Evolutionary conservation across 2,797 vertebrate species (phyloP), one percentile per base, ranked within the genome.

Genomic region (Knipowitschia caucasica): DNA sequence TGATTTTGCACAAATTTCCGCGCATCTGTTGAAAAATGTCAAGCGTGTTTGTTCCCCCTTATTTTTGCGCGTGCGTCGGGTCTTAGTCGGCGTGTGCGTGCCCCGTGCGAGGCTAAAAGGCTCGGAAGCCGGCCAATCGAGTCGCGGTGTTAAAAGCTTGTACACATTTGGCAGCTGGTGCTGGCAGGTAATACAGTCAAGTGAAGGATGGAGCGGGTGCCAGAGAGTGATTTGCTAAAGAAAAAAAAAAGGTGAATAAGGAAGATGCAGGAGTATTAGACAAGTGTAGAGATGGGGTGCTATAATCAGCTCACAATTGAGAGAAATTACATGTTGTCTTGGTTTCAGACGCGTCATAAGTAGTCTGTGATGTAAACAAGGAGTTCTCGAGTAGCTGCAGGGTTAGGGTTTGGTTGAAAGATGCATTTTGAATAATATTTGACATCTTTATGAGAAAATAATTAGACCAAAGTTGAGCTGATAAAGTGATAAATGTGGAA

Each of bases 121-220:
- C 36, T 53, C 81, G 79, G 80, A 76, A 68, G 61, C 30, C 50
- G 73, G 73, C 83, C 83, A 85, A 53, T 50, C 69, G 67, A 82
- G 73, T 73, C 73, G 69, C 62, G 47, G 72, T 67, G 81, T 81
- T 83, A 83, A 83, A 82, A 78, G 82, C 78, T 75, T 78, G 68
- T 72, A 76, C 69, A 75, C 65, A 64, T 82, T 82, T 86, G 77
- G 80, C 82, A 85, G 76, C 64, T 61, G 69, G 38, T 65, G 71
- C 61, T 83, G 84, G 80, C 79, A 82, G 81, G 78, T 81, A 85
- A 76, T 73, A 63, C 67, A 75, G 71, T 77, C 39, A 29, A 77
- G 69, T 69, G 71, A 76, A 69, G 57, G 49, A 75, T 67, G 66
- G 62, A 78, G 56, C 39, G 54, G 0, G 11, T 64, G 70, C 71